Base-by-base conservation (phyloP, 1,140 invertebrate species). In the Oryctes rhinoceros region DNA sequence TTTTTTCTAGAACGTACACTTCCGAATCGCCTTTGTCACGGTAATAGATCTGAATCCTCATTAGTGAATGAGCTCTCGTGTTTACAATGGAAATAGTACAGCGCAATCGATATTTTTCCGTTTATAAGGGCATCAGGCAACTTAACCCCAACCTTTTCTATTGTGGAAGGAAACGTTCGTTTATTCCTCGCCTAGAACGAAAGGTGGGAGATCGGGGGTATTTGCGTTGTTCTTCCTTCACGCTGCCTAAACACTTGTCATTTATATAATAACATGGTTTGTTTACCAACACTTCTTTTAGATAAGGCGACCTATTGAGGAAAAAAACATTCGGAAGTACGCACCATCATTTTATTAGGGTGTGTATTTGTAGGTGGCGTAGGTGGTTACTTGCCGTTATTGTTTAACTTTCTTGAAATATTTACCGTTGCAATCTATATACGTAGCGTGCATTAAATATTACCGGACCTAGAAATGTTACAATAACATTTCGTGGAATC, bases 201-300 rank as follows among this genome's bases (percentile, higher is more conserved):
- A 59, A 59, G 24, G 24, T 1, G 24, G 24, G 24, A 2, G 24
- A 30, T 30, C 24, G 24, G 2, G 24, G 24, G 24, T 59, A 18
- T 59, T 59, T 59, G 18, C 53, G 3, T 59, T 59, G 15, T 44
- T 18, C n/a, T 59, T 59, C 15, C 53, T 59, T 59, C 53, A 59
- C 18, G 53, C 53, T 18, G 53, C 53, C 18, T 59, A n/a, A 59
- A n/a, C 53, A 59, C n/a, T 59, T 59, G 53, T 59, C 53, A 59
- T 59, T 59, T 59, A 59, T 59, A 59, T 59, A 59, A 59, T 18
- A 59, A 59, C 53, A 59, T 4, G n/a, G 15, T 59, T 59, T 59
- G 53, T 59, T 59, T 59, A 59, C 53, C 53, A 59, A 59, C n/a
- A 59, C 53, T 59, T 59, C 53, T 59, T 59, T 59, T 59, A 59